phyloP scores from a whole-genome alignment of 2,888 invertebrate species.

The Zeuzera pyrina region DNA sequence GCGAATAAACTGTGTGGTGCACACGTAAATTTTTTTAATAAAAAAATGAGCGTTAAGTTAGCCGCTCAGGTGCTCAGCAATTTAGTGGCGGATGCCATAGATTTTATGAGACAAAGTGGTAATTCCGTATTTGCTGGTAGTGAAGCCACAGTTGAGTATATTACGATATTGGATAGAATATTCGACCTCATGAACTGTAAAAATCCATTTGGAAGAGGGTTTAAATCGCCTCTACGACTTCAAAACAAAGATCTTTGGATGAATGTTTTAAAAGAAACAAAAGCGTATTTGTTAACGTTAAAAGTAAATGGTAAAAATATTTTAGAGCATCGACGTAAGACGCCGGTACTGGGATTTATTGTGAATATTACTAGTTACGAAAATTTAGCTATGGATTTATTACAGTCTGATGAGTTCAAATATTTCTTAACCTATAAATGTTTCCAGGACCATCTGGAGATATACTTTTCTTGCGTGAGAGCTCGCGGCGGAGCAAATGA shows the following conservation, averaged over 20 bases:
- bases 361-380: slow-evolving; percentile 4
- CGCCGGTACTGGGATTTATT: slow-evolving; percentile 4
- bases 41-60: background rate
- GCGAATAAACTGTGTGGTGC: slow-evolving; percentile 1
- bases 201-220: slow-evolving; percentile 11
- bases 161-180: slow-evolving; percentile 10
- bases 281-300: slow-evolving; percentile 7
- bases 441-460: slow-evolving; percentile 10
- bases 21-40: background rate
- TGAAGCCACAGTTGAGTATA: slow-evolving; percentile 4
- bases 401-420: background rate
- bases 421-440: slow-evolving; percentile 4
- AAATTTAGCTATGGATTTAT: slow-evolving; percentile 2
- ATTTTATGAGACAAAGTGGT: background rate
- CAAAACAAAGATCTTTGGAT: slow-evolving; percentile 9
- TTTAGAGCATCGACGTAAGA: slow-evolving; percentile 2
- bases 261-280: background rate
- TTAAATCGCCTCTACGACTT: slow-evolving; percentile 10
- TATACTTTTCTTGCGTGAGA: slow-evolving; percentile 9
- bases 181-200: slow-evolving; percentile 12
- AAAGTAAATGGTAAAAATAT: slow-evolving; percentile 2
- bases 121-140: background rate
- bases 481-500: slow-evolving; percentile 9
- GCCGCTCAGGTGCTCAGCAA: background rate
- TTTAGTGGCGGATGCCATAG: slow-evolving; percentile 1